phyloP scores from a whole-genome alignment of 2,888 invertebrate genomes.

The Volucella bombylans region DNA sequence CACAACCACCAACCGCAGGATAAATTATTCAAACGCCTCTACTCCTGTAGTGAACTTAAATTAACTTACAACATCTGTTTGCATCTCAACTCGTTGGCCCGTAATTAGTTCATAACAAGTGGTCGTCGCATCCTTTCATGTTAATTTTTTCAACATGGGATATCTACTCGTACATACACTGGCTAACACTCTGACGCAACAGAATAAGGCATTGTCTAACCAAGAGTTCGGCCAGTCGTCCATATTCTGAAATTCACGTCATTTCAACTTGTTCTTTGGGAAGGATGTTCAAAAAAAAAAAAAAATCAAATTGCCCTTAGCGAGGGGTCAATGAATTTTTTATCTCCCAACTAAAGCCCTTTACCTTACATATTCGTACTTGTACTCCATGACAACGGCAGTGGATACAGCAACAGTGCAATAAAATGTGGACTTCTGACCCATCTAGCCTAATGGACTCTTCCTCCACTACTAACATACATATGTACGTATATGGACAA shows the following conservation, averaged over 20 bases:
- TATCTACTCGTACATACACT: no score
- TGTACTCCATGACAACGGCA: no score
- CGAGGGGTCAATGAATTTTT: slow-evolving; percentile 71
- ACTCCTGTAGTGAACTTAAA: slow-evolving; percentile 4
- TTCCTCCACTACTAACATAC: slow-evolving; percentile 29
- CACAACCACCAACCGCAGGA: not conserved
- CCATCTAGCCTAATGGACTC: slow-evolving; percentile 22
- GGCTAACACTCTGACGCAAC: no score
- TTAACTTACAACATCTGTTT: slow-evolving; percentile 27
- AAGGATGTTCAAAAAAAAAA: not conserved
- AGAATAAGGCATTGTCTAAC: not conserved
- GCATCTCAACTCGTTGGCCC: slow-evolving; percentile 32
- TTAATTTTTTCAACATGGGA: slow-evolving; percentile 38
- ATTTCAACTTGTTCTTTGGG: slow-evolving; percentile 38
- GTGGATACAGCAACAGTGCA: slow-evolving; percentile 51
- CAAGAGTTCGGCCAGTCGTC: slow-evolving; percentile 13
- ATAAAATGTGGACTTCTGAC: slow-evolving; percentile 50
- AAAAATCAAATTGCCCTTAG: slow-evolving; percentile 41
- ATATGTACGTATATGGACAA: slow-evolving; percentile 11
- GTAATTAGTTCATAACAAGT: slow-evolving; percentile 62
- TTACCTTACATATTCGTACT: no score
- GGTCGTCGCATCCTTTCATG: slow-evolving; percentile 29
- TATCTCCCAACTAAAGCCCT: slow-evolving; percentile 25
- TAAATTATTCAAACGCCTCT: slow-evolving; percentile 25
- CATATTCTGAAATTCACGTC: slow-evolving; percentile 41